Conservation (phyloP, 2,113 vertebrate species). For the Phocoena phocoena region DNA sequence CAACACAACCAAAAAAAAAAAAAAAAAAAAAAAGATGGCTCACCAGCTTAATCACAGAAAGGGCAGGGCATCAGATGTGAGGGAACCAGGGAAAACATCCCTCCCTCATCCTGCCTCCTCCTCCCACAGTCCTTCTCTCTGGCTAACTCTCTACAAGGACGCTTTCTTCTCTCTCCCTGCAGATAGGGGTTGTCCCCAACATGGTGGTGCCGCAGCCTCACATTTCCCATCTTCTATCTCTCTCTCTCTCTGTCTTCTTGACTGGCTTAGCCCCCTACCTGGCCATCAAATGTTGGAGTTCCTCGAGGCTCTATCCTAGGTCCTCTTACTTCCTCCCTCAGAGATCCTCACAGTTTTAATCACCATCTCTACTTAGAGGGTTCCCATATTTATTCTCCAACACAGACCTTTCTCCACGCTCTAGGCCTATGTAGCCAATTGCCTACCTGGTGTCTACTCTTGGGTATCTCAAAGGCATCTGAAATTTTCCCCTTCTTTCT, state of each 20-base stretch:
- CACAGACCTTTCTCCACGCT: neutral
- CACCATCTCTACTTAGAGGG: neutral
- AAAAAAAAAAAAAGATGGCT: neutral
- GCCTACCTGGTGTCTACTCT: neutral
- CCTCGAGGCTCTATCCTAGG: neutral
- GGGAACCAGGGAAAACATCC: neutral
- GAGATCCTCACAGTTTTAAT: neutral
- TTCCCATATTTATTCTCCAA: neutral
- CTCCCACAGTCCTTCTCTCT: neutral
- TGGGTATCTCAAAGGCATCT: neutral
- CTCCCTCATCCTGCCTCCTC: neutral
- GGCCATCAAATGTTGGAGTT: neutral
- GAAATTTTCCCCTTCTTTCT: neutral
- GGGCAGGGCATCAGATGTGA: neutral
- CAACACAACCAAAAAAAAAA: no score
- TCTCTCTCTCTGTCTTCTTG: neutral
- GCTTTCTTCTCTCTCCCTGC: neutral
- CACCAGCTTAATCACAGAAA: neutral
- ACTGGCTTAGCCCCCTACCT: neutral
- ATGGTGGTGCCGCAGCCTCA: neutral
- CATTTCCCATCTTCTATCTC: neutral
- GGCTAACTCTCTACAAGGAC: neutral
- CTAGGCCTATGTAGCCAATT: neutral
- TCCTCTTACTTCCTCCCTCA: neutral
- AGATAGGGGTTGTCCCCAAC: neutral